Evolutionary conservation across 2,113 vertebrate species (phyloP).

Genomic region (Phasianus colchicus): DNA sequence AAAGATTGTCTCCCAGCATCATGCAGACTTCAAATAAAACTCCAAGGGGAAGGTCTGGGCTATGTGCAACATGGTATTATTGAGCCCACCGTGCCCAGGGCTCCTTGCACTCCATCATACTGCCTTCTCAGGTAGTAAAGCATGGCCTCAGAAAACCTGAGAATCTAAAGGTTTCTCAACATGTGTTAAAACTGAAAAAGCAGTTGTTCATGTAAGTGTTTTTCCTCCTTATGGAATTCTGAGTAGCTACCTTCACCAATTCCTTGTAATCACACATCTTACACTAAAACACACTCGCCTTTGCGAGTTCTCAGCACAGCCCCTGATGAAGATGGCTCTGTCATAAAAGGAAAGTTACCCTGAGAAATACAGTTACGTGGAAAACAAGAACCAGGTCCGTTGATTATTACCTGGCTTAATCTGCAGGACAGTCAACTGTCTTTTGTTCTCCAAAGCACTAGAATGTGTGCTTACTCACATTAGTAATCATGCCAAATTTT

Average conservation of each 20-base stretch:
- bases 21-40: background rate
- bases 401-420: background rate
- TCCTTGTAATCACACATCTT: background rate
- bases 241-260: background rate
- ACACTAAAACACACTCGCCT: background rate
- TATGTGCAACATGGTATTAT: background rate
- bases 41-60: background rate
- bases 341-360: background rate
- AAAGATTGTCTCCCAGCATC: background rate
- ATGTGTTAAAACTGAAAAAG: background rate
- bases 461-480: background rate
- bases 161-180: background rate
- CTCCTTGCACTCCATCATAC: background rate
- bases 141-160: accelerated
- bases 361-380: background rate
- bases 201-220: background rate
- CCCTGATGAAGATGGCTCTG: background rate
- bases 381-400: background rate
- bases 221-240: background rate
- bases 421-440: background rate
- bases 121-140: background rate
- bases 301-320: background rate
- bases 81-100: accelerated
- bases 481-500: background rate
- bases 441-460: background rate